Evolutionary conservation across 2,113 vertebrate species (phyloP).

Genomic region (Nothocercus nigrocapillus): DNA sequence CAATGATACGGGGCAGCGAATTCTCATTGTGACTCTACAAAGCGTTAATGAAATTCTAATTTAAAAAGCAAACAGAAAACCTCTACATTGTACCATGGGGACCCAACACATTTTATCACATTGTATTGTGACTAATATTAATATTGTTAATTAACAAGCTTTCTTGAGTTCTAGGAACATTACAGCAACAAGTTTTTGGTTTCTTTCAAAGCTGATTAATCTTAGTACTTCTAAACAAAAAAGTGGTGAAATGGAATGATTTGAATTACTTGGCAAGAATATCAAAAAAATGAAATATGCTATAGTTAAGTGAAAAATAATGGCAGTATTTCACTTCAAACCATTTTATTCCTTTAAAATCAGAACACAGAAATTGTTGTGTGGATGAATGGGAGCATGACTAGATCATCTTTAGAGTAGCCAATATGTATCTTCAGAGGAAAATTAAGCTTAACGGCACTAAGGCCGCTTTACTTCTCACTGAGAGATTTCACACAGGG

Average conservation of each 20-base stretch:
- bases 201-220: constrained; percentile 7
- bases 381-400: not conserved
- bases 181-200: constrained; percentile 35
- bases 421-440: not conserved
- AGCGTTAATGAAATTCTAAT: constrained; percentile 75
- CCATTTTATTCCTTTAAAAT: not conserved
- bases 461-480: constrained; percentile 5
- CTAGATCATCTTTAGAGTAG: not conserved
- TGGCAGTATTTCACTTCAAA: not conserved
- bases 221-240: not conserved
- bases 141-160: constrained; percentile 76
- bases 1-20: constrained; percentile 42
- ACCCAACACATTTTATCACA: constrained; percentile 70
- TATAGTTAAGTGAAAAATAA: constrained; percentile 16
- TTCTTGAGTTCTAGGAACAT: constrained; percentile 66
- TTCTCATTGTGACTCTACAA: constrained; percentile 71
- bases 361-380: fast-evolving
- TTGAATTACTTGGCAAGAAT: not conserved
- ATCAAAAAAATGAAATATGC: not conserved
- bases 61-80: constrained; percentile 74
- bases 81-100: constrained; percentile 66
- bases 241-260: constrained; percentile 15
- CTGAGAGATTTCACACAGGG: not conserved
- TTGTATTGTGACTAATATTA: constrained; percentile 75
- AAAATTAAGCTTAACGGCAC: constrained; percentile 1